Evolutionary conservation across 2,797 vertebrate genomes (phyloP), one percentile per base, ranked within the genome.

Genomic region (Pagetopsis macropterus): DNA sequence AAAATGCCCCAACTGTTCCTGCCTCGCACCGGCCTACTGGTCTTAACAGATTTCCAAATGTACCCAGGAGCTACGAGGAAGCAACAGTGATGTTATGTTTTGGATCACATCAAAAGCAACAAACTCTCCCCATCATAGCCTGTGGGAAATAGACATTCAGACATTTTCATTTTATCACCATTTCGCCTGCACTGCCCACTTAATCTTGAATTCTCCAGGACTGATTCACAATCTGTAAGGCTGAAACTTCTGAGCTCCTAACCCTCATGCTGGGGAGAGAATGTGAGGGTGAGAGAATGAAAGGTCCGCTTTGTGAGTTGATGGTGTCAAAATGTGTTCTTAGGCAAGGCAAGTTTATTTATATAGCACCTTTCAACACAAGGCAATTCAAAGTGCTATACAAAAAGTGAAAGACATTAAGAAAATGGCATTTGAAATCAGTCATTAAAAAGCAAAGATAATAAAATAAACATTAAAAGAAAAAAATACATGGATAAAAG

Each of bases 101-200:
- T n/a, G 56, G 62, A 82, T 80, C 70, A 79, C 83, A 87, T 92
- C 77, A 88, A 88, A 89, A 85, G 73, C 43, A 70, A 55, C 21
- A 8, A 33, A 4, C 48, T 72, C 66, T 75, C 23, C 41, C 61
- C 70, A 70, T 63, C 49, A 6, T 48, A 61, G 62, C 78, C 37
- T 13, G 51, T 49, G 65, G 83, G 68, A 72, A 82, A 68, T 11
- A 43, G 19, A 57, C 45, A 48, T 73, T 76, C 40, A 71, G 68
- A 65, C 71, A 31, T 60, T 74, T 64, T 70, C 51, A 46, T 65
- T 48, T 87, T 79, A 82, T 87, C 79, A 67, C 13, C 48, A 14
- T 76, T 77, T 81, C 67, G 19, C 37, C 68, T 58, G 68, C 55
- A 31, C 71, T 85, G 78, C 79, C 78, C 72, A 74, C 72, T 79